phyloP scores from a whole-genome alignment of 2,888 invertebrate genomes.

The Spisula subtruncata region DNA sequence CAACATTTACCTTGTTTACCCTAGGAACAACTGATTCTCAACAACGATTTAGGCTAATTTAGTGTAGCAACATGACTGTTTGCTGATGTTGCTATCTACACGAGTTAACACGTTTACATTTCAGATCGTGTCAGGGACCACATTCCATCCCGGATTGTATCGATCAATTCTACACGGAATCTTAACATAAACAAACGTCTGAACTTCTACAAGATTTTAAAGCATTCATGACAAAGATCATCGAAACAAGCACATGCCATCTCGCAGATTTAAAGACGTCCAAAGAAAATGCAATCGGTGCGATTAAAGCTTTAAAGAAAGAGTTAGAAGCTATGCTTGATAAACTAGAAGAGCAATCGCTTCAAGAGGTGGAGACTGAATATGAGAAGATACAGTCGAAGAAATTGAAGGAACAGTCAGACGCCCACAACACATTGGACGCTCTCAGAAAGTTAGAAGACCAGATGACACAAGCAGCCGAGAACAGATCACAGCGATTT shows the following conservation, averaged over 20 bases:
- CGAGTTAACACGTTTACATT: background rate
- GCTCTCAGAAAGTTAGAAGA: background rate
- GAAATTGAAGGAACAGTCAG: background rate
- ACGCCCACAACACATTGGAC: background rate
- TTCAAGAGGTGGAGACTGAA: background rate
- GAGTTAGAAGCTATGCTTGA: constrained; percentile 7
- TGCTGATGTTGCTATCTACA: no score
- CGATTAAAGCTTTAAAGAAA: background rate
- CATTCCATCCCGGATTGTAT: constrained; percentile 19
- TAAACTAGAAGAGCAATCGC: background rate
- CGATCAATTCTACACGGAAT: background rate
- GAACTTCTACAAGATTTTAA: background rate
- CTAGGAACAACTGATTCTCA: no score
- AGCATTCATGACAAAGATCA: background rate
- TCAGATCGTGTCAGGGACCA: constrained; percentile 10
- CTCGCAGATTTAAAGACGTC: background rate
- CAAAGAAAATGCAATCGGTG: background rate
- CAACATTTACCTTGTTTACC: no score
- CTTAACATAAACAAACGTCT: background rate
- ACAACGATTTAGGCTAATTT: no score
- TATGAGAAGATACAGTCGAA: background rate
- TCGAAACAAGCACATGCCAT: background rate
- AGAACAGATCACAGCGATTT: constrained; percentile 22
- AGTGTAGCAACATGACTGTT: no score
- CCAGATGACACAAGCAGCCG: background rate